phyloP scores from a whole-genome alignment of 2,888 invertebrate species.

The Bombyx huttoni region DNA sequence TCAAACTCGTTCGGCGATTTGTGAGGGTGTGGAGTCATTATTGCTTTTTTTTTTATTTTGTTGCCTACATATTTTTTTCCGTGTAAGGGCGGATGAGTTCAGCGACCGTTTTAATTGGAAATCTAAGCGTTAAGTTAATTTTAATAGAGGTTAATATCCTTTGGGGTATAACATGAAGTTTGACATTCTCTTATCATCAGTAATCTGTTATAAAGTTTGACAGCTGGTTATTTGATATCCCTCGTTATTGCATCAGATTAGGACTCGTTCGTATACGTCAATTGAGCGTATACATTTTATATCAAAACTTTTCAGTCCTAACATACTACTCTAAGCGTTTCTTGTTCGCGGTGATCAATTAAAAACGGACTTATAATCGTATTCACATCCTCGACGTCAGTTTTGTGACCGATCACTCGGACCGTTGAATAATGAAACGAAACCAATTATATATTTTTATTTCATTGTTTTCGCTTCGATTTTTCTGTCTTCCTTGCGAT shows the following conservation, averaged over 20 bases:
- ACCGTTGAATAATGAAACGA: not conserved
- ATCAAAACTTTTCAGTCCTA: too few species aligned
- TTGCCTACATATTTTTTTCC: too few species aligned
- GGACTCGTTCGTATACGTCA: too few species aligned
- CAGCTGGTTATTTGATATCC: too few species aligned
- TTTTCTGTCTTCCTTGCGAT: not conserved
- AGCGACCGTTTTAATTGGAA: too few species aligned
- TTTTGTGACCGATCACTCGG: not conserved
- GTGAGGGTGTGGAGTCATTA: slow-evolving; percentile 14
- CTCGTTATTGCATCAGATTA: too few species aligned
- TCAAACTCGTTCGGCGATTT: slow-evolving; percentile 35
- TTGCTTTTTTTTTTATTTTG: not conserved
- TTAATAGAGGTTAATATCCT: too few species aligned
- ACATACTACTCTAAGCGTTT: not conserved
- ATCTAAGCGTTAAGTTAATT: too few species aligned
- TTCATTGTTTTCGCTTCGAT: not conserved
- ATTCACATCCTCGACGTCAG: not conserved
- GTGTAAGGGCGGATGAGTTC: too few species aligned
- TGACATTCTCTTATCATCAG: too few species aligned
- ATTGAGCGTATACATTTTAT: not conserved
- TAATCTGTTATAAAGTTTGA: too few species aligned
- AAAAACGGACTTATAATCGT: not conserved
- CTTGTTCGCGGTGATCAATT: not conserved
- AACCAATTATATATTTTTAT: not conserved
- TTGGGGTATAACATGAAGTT: too few species aligned